These are phyloP conservation scores for Pelecanus crispus DNA, from an alignment of 2,113 vertebrate species.

Conservation along the genomic window DNA sequence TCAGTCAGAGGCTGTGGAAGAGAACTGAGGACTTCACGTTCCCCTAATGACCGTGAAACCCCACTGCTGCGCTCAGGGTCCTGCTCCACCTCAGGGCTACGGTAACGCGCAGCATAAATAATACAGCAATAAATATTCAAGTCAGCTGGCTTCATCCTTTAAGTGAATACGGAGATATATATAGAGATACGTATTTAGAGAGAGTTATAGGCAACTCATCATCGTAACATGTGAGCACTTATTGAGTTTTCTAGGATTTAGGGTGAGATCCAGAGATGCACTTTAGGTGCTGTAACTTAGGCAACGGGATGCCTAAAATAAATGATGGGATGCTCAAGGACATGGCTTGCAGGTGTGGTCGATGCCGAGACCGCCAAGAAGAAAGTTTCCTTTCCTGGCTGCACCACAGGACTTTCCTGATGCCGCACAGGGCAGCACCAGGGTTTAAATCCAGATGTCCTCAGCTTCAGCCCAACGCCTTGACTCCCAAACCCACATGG, in stretches of 20 bases:
- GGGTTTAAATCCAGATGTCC: not conserved
- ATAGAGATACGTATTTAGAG: not conserved
- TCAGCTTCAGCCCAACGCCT: not conserved
- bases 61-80: fast-evolving
- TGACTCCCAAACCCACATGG: not conserved
- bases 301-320: not conserved
- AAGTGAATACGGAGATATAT: not conserved
- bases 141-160: not conserved
- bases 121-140: not conserved
- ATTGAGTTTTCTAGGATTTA: not conserved
- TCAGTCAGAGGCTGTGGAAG: not conserved
- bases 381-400: not conserved
- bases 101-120: not conserved
- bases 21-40: not conserved
- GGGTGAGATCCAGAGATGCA: not conserved
- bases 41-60: fast-evolving
- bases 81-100: not conserved
- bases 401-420: not conserved
- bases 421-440: not conserved
- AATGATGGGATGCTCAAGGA: not conserved
- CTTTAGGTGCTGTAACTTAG: not conserved
- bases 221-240: not conserved
- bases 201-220: conserved; percentile 5
- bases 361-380: fast-evolving
- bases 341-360: fast-evolving